These are phyloP conservation scores for Mythimna lalbum DNA, from an alignment of 2,888 invertebrate species.

Conservation along the genomic window DNA sequence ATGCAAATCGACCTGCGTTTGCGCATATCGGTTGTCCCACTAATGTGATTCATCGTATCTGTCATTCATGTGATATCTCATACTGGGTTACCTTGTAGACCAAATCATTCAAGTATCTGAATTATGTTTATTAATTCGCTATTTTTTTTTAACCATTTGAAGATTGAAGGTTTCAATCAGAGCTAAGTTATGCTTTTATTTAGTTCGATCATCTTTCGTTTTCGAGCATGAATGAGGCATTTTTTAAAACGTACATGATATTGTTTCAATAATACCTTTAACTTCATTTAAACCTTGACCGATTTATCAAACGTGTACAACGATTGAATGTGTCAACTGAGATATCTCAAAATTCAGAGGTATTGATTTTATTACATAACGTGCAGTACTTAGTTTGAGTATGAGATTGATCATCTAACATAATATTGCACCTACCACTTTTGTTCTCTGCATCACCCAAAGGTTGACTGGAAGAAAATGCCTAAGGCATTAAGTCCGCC, in stretches of 20 bases:
- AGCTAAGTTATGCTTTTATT: neutral
- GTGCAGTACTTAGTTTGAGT: neutral
- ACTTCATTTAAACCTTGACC: neutral
- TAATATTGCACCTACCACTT: too few relatives aligned
- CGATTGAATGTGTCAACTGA: neutral
- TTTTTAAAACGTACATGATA: neutral
- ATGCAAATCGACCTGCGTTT: slow-evolving; percentile 51
- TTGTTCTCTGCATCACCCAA: too few relatives aligned
- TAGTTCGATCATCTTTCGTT: neutral
- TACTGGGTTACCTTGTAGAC: slow-evolving; percentile 46
- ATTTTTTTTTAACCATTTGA: neutral
- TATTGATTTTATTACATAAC: neutral
- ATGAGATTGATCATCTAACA: neutral
- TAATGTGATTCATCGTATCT: slow-evolving; percentile 42
- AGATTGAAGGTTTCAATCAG: too few relatives aligned
- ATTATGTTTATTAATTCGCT: neutral
- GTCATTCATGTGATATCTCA: slow-evolving; percentile 33
- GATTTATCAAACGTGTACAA: neutral
- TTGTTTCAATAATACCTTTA: neutral
- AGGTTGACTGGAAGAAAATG: too few relatives aligned
- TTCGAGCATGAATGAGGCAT: neutral
- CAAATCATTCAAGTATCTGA: slow-evolving; percentile 13
- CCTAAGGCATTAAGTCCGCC: too few relatives aligned
- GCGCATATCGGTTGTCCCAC: slow-evolving; percentile 47
- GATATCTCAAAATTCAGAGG: neutral